Base-by-base conservation (phyloP, 2,888 invertebrate species). In the Cheilosia scutellata region DNA sequence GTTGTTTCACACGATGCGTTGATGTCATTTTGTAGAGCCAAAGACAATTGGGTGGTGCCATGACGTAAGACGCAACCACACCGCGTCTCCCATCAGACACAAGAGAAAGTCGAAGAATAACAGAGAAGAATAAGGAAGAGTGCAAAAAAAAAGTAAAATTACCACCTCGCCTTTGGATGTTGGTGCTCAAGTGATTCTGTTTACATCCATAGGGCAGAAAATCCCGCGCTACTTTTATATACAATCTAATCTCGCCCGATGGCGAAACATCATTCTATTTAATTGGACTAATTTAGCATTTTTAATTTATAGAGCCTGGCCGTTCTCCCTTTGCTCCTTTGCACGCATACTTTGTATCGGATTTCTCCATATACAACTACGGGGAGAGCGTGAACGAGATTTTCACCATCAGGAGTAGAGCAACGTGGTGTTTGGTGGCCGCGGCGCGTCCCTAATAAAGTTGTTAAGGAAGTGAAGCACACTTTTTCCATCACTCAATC, bases 241-340 rank as follows among this genome's bases (percentile, higher is more conserved):
- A 37, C 76, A 86, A 82, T 82, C 76, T 86, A 86, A 82, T 86
- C 86, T 65, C 68, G 70, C 82, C 86, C 86, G 76, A 86, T 86
- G 86, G 78, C 74, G 53, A 80, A 79, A 87, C 86, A 82, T 84
- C 84, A 88, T 88, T 88, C 87, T 87, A 88, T 88, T 88, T 89
- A 89, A 89, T 89, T 89, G 89, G 88, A 88, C 88, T 89, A 89
- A 89, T 89, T 89, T 89, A 89, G 88, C 88, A 88, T 89, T 89
- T 89, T 89, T 88, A 89, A 89, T 89, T 89, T 89, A 88, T 88
- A 86, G 88, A 66, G 71, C 66, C 72, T 72, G 60, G 31, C 33
- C 63, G 53, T 49, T 31, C 33, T 20, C 20, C 29, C 31, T 29
- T 5, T 20, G 5, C 29, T 44, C 44, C 44, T 16, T 44, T n/a